Percentiles rank a stretch among this genome's conserved stretches.
These are phyloP conservation scores for Cottus gobio DNA, from an alignment of 2,113 vertebrate genomes.

Conservation along the genomic window DNA sequence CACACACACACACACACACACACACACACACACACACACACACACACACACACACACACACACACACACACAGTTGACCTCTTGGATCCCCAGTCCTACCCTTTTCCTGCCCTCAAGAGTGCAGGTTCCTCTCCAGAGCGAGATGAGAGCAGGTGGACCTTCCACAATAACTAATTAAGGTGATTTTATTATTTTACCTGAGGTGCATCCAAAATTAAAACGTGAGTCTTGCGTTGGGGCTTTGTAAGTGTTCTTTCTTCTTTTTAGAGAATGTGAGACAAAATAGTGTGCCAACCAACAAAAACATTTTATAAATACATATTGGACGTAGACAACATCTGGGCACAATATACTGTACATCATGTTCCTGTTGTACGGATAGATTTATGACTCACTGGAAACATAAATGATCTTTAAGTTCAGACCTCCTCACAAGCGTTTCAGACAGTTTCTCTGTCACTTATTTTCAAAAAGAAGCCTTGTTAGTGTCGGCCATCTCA, in stretches of 20 bases:
- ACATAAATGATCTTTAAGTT: too few relatives aligned
- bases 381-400: too few relatives aligned
- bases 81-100: constrained; percentile 15
- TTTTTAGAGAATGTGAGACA: background rate
- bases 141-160: constrained; percentile 30
- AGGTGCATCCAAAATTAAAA: background rate
- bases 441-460: too few relatives aligned
- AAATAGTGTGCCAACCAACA: background rate
- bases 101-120: constrained; percentile 19
- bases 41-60: background rate
- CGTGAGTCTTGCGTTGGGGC: background rate
- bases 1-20: constrained; percentile 6
- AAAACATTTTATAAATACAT: too few relatives aligned
- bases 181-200: constrained; percentile 1
- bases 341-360: too few relatives aligned
- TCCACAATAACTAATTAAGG: constrained; percentile 53
- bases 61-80: background rate
- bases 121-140: constrained; percentile 23
- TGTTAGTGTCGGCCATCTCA: too few relatives aligned
- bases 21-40: constrained; percentile 3
- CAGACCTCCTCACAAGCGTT: too few relatives aligned
- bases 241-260: background rate
- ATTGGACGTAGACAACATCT: too few relatives aligned
- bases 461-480: too few relatives aligned
- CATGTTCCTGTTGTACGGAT: too few relatives aligned